Conservation (phyloP, 1,140 invertebrate genomes). For the Pseudomyrmex concolor region DNA sequence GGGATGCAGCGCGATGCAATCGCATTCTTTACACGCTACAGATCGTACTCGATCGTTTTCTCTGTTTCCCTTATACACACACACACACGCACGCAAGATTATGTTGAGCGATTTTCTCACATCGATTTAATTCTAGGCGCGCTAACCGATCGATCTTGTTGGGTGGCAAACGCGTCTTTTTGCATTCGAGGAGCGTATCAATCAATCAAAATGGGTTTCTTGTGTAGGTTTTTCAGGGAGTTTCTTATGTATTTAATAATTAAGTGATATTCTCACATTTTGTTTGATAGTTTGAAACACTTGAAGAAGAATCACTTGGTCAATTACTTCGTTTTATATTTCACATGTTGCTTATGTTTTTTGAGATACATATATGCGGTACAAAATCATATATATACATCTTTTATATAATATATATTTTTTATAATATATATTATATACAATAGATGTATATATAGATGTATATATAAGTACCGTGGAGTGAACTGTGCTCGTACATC, state of each 20-base stretch:
- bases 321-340: neutral
- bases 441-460: too few relatives aligned
- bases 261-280: neutral
- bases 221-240: neutral
- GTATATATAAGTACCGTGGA: too few relatives aligned
- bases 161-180: conserved; percentile 11
- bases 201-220: conserved; percentile 28
- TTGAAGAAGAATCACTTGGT: neutral
- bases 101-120: neutral
- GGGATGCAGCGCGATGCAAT: conserved; percentile 42
- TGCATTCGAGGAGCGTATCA: conserved; percentile 28
- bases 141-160: conserved; percentile 39
- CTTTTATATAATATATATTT: too few relatives aligned
- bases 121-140: conserved; percentile 31
- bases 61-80: too few relatives aligned
- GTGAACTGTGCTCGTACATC: too few relatives aligned
- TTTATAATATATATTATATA: too few relatives aligned
- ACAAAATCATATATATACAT: too few relatives aligned
- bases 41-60: neutral
- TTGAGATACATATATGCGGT: too few relatives aligned
- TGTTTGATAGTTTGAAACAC: neutral
- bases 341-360: too few relatives aligned
- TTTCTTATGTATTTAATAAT: neutral
- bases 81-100: too few relatives aligned
- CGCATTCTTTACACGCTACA: conserved; percentile 25